Evolutionary conservation across 2,888 invertebrate genomes (phyloP).

Genomic region (Limnephilus rhombicus): DNA sequence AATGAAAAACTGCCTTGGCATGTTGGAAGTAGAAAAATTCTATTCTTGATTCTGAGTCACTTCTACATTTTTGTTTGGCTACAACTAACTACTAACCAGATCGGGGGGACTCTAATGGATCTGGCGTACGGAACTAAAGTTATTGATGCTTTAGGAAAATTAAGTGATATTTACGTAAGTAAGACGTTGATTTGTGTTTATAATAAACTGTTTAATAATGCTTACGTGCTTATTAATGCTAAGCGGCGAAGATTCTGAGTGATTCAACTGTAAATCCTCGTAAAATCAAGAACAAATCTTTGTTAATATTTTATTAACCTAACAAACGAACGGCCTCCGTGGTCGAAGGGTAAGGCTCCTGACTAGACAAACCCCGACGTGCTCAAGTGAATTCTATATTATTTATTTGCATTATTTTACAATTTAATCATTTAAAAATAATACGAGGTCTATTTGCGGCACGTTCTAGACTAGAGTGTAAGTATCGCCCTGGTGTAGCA

Average conservation of each 20-base stretch:
- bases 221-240: background rate
- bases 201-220: background rate
- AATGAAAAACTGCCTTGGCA: background rate
- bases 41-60: conserved; percentile 17
- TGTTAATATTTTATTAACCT: background rate
- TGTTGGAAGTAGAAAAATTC: background rate
- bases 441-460: no score
- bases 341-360: no score
- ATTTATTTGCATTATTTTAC: no score
- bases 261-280: background rate
- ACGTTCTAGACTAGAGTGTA: no score
- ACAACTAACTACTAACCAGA: conserved; percentile 4
- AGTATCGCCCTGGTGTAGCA: no score
- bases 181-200: background rate
- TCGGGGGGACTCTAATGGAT: conserved; percentile 23
- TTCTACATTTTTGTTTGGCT: background rate
- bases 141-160: background rate
- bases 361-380: no score
- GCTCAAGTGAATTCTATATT: no score
- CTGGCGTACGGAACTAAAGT: background rate
- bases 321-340: no score
- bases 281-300: background rate
- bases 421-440: no score
- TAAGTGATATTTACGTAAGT: background rate
- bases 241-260: background rate